A percentile compares a stretch with the other conserved stretches of the same genome.
Evolutionary conservation across 2,797 vertebrate species (phyloP).

Genomic region (Coracias cyanogaster): DNA sequence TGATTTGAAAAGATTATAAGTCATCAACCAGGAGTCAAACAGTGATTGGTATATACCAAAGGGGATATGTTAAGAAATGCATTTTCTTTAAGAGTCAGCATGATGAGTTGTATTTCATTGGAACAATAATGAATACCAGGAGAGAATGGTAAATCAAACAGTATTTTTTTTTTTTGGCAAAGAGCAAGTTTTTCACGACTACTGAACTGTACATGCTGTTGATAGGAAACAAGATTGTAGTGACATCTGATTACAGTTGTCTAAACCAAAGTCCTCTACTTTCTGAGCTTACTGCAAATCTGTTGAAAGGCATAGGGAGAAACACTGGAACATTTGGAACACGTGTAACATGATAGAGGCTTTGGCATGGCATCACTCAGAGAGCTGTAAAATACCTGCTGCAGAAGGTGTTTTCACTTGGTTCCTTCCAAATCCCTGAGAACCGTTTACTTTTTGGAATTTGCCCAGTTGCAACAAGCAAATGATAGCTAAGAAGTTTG

Average conservation of each 20-base stretch:
- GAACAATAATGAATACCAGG: background rate
- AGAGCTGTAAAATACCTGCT: constrained; percentile 7
- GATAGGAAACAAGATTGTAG: background rate
- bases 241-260: background rate
- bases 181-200: background rate
- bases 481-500: background rate
- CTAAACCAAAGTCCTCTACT: background rate
- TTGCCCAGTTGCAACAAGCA: background rate
- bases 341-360: background rate
- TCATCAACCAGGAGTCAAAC: background rate
- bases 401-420: background rate
- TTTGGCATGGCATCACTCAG: background rate
- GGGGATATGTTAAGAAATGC: background rate
- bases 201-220: background rate
- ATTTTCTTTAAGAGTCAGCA: background rate
- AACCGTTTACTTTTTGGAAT: background rate
- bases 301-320: background rate
- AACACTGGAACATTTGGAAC: background rate
- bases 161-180: background rate
- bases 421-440: background rate
- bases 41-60: background rate
- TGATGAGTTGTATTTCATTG: background rate
- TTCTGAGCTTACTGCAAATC: background rate
- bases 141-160: background rate
- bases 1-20: background rate